Evolutionary conservation across 2,888 invertebrate species (phyloP), one percentile per base, ranked within the genome.

Genomic region (Hypena proboscidalis): DNA sequence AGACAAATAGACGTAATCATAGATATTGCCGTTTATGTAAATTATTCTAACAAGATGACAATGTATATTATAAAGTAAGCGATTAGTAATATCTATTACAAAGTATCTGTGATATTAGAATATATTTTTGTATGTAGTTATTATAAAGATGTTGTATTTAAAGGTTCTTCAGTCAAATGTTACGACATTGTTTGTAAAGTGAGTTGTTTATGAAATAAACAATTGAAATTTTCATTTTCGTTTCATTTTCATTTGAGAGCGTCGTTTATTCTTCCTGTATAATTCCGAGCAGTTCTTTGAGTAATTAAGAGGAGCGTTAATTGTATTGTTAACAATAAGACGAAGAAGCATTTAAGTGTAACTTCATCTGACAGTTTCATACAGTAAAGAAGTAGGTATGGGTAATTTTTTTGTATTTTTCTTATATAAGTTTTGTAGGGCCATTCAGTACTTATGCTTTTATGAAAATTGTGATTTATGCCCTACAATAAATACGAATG

Each of bases 201-300:
- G 71, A 73, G 58, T 82, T 88, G 88, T 88, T 88, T 88, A 88
- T 86, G 34, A 80, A 88, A 88, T 88, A 88, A 87, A 88, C 85
- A 83, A 73, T 69, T 68, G 38, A 54, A 69, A 61, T 59, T 56
- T 54, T 40, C 14, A 21, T 10, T 17, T 55, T 41, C 55, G 31
- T 58, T 41, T 29, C 6, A 31, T 19, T 32, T 33, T 11, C 20
- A 2, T 25, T 8, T 3, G 1, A 14, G 4, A 9, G 8, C 1
- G 8, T 7, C 9, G 8, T 29, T 17, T 13, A n/a, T n/a, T 26
- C 5, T 26, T 11, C 11, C 4, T 11, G 3, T 26, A n/a, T n/a
- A n/a, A n/a, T n/a, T n/a, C n/a, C n/a, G n/a, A n/a, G n/a, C n/a
- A n/a, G n/a, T n/a, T n/a, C n/a, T n/a, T n/a, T n/a, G n/a, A n/a